Conservation (phyloP, 2,797 vertebrate species). For the Dromococcyx pavoninus region DNA sequence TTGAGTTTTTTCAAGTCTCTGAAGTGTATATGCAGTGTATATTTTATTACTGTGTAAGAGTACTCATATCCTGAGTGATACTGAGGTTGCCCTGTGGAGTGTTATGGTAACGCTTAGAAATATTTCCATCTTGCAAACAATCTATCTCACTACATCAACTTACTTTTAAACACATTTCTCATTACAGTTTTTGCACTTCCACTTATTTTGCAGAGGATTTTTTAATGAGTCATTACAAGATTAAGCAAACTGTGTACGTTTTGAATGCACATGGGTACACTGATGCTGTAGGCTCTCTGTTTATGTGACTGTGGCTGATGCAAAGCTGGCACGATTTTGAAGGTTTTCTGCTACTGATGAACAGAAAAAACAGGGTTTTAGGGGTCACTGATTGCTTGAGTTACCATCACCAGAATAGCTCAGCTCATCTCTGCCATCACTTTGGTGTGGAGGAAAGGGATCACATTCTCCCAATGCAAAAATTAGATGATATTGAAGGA, state of each 20-base stretch:
- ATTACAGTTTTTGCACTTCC: background rate
- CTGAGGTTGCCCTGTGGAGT: background rate
- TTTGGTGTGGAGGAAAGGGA: background rate
- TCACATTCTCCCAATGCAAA: rapidly evolving
- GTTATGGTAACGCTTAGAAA: rapidly evolving
- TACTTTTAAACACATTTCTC: background rate
- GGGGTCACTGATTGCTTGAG: background rate
- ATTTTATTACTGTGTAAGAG: background rate
- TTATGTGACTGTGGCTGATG: too few species aligned
- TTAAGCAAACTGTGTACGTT: rapidly evolving
- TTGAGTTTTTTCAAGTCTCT: background rate
- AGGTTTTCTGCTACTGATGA: background rate
- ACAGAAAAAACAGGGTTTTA: too few species aligned
- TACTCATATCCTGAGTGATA: rapidly evolving
- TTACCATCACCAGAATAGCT: background rate
- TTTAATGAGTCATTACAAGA: too few species aligned
- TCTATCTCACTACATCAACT: background rate
- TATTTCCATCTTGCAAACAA: background rate
- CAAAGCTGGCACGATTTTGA: too few species aligned
- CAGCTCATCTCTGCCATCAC: background rate
- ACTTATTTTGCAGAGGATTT: background rate
- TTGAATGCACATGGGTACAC: rapidly evolving
- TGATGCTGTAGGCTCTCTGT: too few species aligned
- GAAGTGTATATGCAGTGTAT: background rate
- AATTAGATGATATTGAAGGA: background rate